These are phyloP conservation scores for Mayetiola destructor DNA, from an alignment of 2,888 invertebrate genomes.

Conservation along the genomic window DNA sequence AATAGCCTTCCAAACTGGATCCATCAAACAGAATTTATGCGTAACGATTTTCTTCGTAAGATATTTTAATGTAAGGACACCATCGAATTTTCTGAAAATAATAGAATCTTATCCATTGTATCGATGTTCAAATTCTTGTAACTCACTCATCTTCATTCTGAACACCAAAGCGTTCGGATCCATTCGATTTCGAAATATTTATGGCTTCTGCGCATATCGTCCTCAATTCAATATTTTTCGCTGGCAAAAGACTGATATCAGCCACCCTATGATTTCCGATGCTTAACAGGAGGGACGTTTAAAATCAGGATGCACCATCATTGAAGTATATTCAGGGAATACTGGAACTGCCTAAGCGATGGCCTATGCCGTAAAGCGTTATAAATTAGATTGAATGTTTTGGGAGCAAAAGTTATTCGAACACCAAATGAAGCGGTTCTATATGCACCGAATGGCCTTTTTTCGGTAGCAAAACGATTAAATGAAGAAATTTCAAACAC, in stretches of 20 bases:
- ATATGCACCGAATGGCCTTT: conserved; percentile 77
- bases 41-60: conserved; percentile 27
- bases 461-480: conserved; percentile 71
- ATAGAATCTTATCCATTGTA: neutral
- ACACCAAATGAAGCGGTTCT: conserved; percentile 88
- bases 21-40: conserved; percentile 24
- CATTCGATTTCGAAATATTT: conserved; percentile 48
- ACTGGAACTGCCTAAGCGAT: conserved; percentile 89
- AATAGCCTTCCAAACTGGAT: conserved; percentile 46
- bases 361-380: conserved; percentile 78
- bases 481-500: conserved; percentile 78
- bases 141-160: conserved; percentile 40
- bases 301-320: conserved; percentile 79
- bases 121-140: neutral
- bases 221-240: conserved; percentile 42
- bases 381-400: conserved; percentile 70
- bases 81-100: conserved; percentile 16
- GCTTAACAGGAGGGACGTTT: conserved; percentile 76
- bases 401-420: conserved; percentile 90
- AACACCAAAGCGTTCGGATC: conserved; percentile 52
- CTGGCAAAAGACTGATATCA: conserved; percentile 57
- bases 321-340: conserved; percentile 85
- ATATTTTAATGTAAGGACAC: conserved; percentile 25
- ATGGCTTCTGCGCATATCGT: conserved; percentile 55
- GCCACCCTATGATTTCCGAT: conserved; percentile 83